Conservation (phyloP, 92 coral and sea anemone species). For the Palythoa grandiflora region DNA sequence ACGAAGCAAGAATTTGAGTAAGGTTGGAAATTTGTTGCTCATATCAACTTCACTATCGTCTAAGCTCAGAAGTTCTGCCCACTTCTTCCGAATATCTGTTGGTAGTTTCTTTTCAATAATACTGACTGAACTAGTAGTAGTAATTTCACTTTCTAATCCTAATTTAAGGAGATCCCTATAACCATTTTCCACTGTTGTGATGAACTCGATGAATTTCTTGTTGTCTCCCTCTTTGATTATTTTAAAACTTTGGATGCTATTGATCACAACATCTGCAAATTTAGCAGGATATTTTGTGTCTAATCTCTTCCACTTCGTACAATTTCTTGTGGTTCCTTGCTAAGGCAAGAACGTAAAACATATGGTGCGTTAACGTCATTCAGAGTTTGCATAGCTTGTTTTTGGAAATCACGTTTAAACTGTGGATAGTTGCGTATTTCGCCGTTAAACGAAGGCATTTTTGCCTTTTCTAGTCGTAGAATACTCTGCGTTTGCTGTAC, state of each 20-base stretch:
- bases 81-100: conserved; percentile 55
- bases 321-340: conserved; percentile 51
- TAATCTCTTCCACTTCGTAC: conserved; percentile 65
- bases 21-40: conserved; percentile 66
- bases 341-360: conserved; percentile 67
- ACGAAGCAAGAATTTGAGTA: conserved; percentile 65
- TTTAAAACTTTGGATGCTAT: conserved; percentile 47
- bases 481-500: conserved; percentile 28
- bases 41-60: conserved; percentile 59
- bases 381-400: conserved; percentile 64
- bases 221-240: conserved; percentile 55
- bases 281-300: conserved; percentile 66
- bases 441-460: conserved; percentile 67
- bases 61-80: conserved; percentile 68
- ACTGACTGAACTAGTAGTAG: conserved; percentile 78
- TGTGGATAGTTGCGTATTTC: conserved; percentile 66
- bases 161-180: conserved; percentile 65
- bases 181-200: conserved; percentile 61
- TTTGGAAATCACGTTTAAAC: conserved; percentile 63
- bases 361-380: conserved; percentile 66
- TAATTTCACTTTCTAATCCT: conserved; percentile 68
- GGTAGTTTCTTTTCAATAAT: conserved; percentile 69
- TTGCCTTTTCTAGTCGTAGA: conserved; percentile 54
- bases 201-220: conserved; percentile 58
- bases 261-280: conserved; percentile 60